Evolutionary conservation across 2,113 vertebrate genomes (phyloP).

Genomic region (Gambusia affinis): DNA sequence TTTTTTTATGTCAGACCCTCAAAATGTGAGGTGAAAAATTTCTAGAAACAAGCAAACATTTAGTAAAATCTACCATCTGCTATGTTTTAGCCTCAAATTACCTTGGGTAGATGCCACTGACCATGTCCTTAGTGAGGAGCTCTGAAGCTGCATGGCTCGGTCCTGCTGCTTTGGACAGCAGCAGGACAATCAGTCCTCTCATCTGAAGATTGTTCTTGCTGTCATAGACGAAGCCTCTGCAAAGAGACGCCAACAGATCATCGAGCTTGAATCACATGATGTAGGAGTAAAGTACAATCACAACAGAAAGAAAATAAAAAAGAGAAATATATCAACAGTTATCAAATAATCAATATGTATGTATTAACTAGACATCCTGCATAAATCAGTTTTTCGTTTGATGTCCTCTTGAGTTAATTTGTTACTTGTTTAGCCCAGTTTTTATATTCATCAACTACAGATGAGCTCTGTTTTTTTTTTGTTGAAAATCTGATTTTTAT

Average conservation of each 20-base stretch:
- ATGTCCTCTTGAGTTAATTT: neutral
- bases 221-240: conserved; percentile 90
- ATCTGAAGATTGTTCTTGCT: conserved; percentile 91
- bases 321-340: neutral
- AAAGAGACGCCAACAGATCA: neutral
- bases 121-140: conserved; percentile 85
- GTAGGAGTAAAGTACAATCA: neutral
- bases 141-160: conserved; percentile 74
- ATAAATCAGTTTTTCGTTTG: neutral
- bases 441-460: neutral
- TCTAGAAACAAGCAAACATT: too few relatives aligned
- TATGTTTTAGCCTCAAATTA: conserved; percentile 52
- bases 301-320: neutral
- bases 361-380: neutral
- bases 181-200: conserved; percentile 90
- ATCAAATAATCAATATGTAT: neutral
- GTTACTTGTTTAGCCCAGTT: neutral
- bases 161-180: conserved; percentile 95
- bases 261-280: neutral
- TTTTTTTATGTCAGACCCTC: neutral
- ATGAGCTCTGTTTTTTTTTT: neutral
- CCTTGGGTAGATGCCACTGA: conserved; percentile 97
- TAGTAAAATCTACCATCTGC: neutral
- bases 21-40: neutral
- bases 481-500: neutral